phyloP scores from a whole-genome alignment of 2,797 vertebrate species.

The Takifugu rubripes region DNA sequence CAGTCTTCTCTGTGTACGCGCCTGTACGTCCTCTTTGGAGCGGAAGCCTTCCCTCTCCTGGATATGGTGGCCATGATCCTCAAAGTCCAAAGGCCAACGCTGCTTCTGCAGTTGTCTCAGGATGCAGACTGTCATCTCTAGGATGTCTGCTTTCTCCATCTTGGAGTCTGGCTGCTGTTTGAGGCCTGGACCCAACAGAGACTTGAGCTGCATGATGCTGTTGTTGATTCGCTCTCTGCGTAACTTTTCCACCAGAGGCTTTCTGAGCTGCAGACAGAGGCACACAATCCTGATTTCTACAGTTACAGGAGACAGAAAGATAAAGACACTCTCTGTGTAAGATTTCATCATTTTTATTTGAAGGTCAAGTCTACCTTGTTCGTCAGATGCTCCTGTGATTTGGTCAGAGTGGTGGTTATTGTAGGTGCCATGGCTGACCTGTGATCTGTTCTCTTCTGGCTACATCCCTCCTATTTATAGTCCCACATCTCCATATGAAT shows the following conservation, averaged over 20 bases:
- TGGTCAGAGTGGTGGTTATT: slow-evolving; percentile 41
- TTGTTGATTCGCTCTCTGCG: slow-evolving; percentile 65
- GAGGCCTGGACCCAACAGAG: slow-evolving; percentile 51
- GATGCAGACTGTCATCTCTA: slow-evolving; percentile 72
- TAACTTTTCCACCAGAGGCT: slow-evolving; percentile 80
- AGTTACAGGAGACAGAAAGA: neutral
- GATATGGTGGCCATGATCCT: slow-evolving; percentile 47
- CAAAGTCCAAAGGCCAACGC: slow-evolving; percentile 20
- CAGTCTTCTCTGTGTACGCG: slow-evolving; percentile 39
- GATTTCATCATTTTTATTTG: neutral
- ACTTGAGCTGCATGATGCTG: slow-evolving; percentile 62
- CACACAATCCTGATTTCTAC: neutral
- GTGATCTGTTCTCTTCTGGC: slow-evolving; percentile 48
- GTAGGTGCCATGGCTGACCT: slow-evolving; percentile 45
- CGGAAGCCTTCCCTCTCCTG: slow-evolving; percentile 48
- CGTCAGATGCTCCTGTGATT: slow-evolving; percentile 52
- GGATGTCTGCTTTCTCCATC: slow-evolving; percentile 73
- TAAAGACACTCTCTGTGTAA: neutral
- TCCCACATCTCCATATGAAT: slow-evolving; percentile 74
- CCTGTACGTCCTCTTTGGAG: slow-evolving; percentile 52
- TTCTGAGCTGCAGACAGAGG: slow-evolving; percentile 68
- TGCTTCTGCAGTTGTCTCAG: slow-evolving; percentile 25
- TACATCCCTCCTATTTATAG: slow-evolving; percentile 76
- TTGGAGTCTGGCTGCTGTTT: slow-evolving; percentile 69
- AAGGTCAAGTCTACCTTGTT: slow-evolving; percentile 63